Base-by-base conservation (phyloP, 1,140 invertebrate species). In the Bombus affinis region DNA sequence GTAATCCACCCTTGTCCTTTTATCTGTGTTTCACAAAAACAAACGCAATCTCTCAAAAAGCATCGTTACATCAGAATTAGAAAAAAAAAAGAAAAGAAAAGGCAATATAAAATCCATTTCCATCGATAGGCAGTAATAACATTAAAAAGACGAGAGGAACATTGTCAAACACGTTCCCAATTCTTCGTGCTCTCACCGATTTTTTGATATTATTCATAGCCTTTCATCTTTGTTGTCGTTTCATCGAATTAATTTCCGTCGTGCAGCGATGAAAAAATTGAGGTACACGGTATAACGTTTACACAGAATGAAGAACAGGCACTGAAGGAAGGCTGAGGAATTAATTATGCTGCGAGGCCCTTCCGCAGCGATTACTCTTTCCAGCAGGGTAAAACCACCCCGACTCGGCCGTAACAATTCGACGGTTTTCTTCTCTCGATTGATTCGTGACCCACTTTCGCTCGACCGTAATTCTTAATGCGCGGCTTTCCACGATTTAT, bases 361-460 rank as follows among this genome's bases (percentile, higher is more conserved):
- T 66, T 35, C 83, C 77, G 28, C 83, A 73, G 35, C 70, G 83
- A 85, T 85, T 81, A 57, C 70, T 85, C 83, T 85, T 81, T 66
- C 77, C 75, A 35, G 0, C 47, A 13, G 35, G 47, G 8, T 53
- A 78, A 84, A 84, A 44, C 66, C 65, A 8, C 18, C 25, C 25
- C 32, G 32, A 53, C 39, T 62, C 47, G 39, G 70, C 68, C 77
- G 70, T 70, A 72, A 81, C 83, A 81, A 53, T 85, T 81, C 77
- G 70, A 53, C 70, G 68, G 57, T 73, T 73, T 85, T 57, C 70
- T 74, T 66, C 57, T 42, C 35, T 44, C 83, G 83, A 85, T 85
- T 85, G 83, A 85, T 85, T 81, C 83, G 83, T 77, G 83, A 85
- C 83, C 83, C 83, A 85, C 68, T 85, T 85, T 81, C 59, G 9